Percentiles rank a stretch among this genome's conserved stretches.
Evolutionary conservation across 2,888 invertebrate genomes (phyloP).

Genomic region (Drosophila suboccidentalis): DNA sequence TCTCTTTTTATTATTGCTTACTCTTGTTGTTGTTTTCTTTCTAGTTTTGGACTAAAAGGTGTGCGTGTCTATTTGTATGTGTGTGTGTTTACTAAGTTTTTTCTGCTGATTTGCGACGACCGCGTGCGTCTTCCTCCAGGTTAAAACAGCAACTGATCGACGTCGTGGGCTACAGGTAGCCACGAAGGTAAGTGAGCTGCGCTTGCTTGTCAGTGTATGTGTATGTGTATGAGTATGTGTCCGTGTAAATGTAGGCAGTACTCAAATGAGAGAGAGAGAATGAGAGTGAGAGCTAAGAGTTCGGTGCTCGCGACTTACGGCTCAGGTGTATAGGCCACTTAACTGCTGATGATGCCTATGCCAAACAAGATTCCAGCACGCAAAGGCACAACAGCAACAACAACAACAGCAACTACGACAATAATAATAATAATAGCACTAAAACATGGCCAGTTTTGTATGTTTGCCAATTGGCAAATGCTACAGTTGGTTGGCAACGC

Average conservation of each 20-base stretch:
- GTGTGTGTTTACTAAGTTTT: constrained; percentile 40
- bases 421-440: constrained; percentile 16
- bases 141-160: constrained; percentile 74
- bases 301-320: constrained; percentile 21
- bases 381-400: constrained; percentile 53
- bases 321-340: constrained; percentile 65
- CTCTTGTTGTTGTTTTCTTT: constrained; percentile 70
- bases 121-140: constrained; percentile 69
- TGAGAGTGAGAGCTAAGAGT: constrained; percentile 13
- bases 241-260: not conserved
- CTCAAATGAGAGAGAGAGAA: constrained; percentile 3
- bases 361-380: constrained; percentile 79
- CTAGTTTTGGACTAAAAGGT: constrained; percentile 70
- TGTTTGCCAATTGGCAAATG: constrained; percentile 59
- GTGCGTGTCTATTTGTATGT: constrained; percentile 34
- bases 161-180: constrained; percentile 67
- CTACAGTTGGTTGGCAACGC: constrained; percentile 56
- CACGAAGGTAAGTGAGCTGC: constrained; percentile 73
- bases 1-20: constrained; percentile 34
- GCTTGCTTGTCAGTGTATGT: constrained; percentile 45
- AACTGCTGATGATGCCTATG: constrained; percentile 43
- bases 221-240: constrained; percentile 4
- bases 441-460: constrained; percentile 31
- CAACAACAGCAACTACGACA: constrained; percentile 29
- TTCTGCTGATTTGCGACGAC: constrained; percentile 40